phyloP scores from a whole-genome alignment of 2,113 vertebrate species.

The Mirounga angustirostris region DNA sequence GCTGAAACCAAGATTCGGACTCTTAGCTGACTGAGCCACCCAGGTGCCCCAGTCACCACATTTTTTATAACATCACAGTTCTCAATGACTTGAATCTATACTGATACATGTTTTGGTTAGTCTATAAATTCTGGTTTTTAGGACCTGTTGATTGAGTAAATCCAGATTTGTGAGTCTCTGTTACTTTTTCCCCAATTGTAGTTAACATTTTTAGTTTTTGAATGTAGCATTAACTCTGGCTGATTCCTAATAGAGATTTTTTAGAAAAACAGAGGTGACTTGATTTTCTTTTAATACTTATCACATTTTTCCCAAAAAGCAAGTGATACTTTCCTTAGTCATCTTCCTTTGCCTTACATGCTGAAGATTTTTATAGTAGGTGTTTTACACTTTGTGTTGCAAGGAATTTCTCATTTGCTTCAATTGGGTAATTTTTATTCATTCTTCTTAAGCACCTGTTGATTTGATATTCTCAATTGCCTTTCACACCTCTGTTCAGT shows the following conservation, averaged over 20 bases:
- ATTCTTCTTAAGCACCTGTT: background rate
- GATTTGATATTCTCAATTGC: background rate
- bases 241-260: background rate
- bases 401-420: constrained; percentile 55
- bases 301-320: background rate
- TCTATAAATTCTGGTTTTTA: background rate
- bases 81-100: background rate
- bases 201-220: constrained; percentile 34
- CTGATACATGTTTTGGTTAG: background rate
- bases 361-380: background rate
- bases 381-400: background rate
- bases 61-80: background rate
- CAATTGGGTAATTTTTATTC: background rate
- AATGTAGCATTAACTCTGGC: background rate
- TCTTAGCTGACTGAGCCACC: background rate
- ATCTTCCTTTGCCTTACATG: background rate
- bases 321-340: background rate
- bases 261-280: background rate
- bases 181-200: background rate
- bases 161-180: background rate
- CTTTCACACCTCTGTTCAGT: background rate
- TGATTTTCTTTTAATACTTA: background rate
- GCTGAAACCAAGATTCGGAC: background rate
- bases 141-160: background rate
- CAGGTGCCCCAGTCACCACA: background rate